Evolutionary conservation across 2,888 invertebrate genomes (phyloP).

Genomic region (Zeuzera pyrina): DNA sequence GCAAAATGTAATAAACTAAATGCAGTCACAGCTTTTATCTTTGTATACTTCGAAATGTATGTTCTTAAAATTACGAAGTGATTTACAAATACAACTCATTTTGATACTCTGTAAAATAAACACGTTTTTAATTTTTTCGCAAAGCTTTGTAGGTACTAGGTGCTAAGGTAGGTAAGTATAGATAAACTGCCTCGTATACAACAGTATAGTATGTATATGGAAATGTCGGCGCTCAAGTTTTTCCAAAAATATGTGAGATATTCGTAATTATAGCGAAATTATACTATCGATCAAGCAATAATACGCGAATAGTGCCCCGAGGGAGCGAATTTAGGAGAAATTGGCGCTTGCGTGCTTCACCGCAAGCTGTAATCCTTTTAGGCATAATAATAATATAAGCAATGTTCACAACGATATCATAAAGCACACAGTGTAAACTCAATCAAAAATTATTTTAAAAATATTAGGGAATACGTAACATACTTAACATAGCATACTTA

Average conservation of each 20-base stretch:
- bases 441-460: no score
- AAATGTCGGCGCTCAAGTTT: slow-evolving; percentile 17
- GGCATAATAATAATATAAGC: slow-evolving; percentile 31
- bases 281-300: slow-evolving; percentile 65
- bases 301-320: slow-evolving; percentile 53
- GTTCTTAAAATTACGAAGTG: background rate
- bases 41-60: background rate
- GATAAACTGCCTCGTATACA: background rate
- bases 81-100: background rate
- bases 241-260: slow-evolving; percentile 35
- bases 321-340: slow-evolving; percentile 66
- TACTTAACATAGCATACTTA: no score
- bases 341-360: slow-evolving; percentile 58
- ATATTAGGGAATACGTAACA: no score
- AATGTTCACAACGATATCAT: slow-evolving; percentile 48
- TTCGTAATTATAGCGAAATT: slow-evolving; percentile 57
- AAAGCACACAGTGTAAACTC: slow-evolving; percentile 40
- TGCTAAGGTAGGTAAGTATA: background rate
- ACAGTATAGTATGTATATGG: background rate
- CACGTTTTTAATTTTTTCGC: background rate
- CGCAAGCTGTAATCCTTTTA: slow-evolving; percentile 44
- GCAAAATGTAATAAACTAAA: slow-evolving; percentile 12
- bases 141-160: background rate
- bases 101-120: background rate
- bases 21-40: slow-evolving; percentile 10